These are phyloP conservation scores for Vandiemenella viatica DNA, from an alignment of 2,888 invertebrate genomes.

Conservation along the genomic window DNA sequence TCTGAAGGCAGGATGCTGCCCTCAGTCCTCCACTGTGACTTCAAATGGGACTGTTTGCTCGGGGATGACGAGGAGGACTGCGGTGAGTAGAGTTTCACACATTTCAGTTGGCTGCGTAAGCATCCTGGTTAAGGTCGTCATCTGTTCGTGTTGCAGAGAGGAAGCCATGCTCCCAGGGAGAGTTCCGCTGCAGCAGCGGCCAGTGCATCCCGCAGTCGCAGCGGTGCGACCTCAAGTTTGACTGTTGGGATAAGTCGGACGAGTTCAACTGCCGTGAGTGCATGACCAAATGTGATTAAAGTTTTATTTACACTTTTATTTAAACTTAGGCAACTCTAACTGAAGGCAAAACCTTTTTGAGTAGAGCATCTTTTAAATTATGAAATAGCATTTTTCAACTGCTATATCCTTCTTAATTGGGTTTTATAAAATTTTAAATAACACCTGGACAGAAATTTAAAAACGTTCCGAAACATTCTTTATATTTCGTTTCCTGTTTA, in stretches of 20 bases:
- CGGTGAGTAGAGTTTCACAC: background rate
- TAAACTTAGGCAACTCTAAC: too few species aligned
- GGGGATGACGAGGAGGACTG: slow-evolving; percentile 24
- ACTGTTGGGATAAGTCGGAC: slow-evolving; percentile 33
- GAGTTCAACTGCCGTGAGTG: slow-evolving; percentile 29
- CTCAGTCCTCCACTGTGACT: slow-evolving; percentile 23
- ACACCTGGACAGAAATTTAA: too few species aligned
- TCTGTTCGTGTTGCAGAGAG: slow-evolving; percentile 1
- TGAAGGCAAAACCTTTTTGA: too few species aligned
- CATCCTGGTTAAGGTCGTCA: background rate
- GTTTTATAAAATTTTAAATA: too few species aligned
- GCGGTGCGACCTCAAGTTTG: slow-evolving; percentile 27
- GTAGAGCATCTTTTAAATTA: too few species aligned
- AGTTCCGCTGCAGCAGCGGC: slow-evolving; percentile 21
- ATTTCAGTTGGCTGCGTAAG: background rate
- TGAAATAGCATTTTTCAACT: too few species aligned
- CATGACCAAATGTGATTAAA: background rate
- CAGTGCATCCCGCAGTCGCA: slow-evolving; percentile 18
- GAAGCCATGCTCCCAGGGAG: slow-evolving; percentile 16
- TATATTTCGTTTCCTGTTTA: too few species aligned
- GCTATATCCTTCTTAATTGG: too few species aligned
- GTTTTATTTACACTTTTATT: background rate
- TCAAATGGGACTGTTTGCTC: slow-evolving; percentile 27
- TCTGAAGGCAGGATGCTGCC: slow-evolving; percentile 24
- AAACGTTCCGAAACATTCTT: too few species aligned